Evolutionary conservation across 2,113 vertebrate genomes (phyloP).

Genomic region (Lota lota): DNA sequence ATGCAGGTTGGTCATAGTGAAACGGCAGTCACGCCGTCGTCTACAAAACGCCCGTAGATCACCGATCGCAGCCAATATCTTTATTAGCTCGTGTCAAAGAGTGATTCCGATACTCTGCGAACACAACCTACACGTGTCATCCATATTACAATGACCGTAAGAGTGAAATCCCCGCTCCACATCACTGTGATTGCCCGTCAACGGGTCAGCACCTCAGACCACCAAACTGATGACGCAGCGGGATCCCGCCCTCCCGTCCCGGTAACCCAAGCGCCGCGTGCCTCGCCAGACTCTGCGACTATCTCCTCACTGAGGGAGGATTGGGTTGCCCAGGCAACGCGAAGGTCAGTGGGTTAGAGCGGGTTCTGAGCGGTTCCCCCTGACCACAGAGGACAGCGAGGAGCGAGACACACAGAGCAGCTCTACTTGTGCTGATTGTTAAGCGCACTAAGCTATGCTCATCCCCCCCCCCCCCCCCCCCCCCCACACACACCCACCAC

Average conservation of each 20-base stretch:
- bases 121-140: too few species aligned
- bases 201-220: slow-evolving; percentile 56
- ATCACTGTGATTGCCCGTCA: slow-evolving; percentile 16
- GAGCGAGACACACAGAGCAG: slow-evolving; percentile 24
- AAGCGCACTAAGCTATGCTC: slow-evolving; percentile 42
- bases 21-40: not conserved
- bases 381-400: slow-evolving; percentile 37
- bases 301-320: slow-evolving; percentile 59
- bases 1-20: slow-evolving; percentile 81
- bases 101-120: too few species aligned
- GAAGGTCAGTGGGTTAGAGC: slow-evolving; percentile 66
- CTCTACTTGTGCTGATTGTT: slow-evolving; percentile 51
- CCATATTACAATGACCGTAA: too few species aligned
- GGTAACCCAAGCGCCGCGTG: slow-evolving; percentile 55
- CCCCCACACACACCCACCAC: slow-evolving; percentile 35
- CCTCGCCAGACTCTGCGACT: slow-evolving; percentile 52
- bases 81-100: too few species aligned
- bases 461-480: slow-evolving; percentile 35
- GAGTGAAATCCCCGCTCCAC: not conserved
- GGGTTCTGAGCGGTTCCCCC: slow-evolving; percentile 27
- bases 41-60: too few species aligned
- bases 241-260: slow-evolving; percentile 44
- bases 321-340: slow-evolving; percentile 64
- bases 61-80: too few species aligned
- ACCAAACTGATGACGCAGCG: slow-evolving; percentile 63